Evolutionary conservation across 2,888 invertebrate species (phyloP), one percentile per base, ranked within the genome.

Genomic region (Oxyteleia sp.): DNA sequence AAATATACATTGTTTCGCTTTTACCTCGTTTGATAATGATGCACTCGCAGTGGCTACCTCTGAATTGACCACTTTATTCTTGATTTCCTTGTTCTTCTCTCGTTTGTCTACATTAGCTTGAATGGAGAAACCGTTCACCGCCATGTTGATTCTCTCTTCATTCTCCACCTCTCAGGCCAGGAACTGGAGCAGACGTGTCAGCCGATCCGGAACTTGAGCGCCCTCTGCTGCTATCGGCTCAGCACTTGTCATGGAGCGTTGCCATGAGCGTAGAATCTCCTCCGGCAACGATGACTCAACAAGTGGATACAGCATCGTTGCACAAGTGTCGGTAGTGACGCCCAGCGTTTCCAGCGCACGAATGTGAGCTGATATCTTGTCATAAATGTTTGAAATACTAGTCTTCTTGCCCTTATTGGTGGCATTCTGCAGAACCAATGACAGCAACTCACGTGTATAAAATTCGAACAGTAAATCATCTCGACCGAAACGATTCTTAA

Each of bases 251-350:
- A 51, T 29, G 10, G 75, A 82, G 11, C 76, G 76, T 29, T 82
- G 78, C 89, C 90, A 91, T 0, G 85, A 86, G 35, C 86, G 32
- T 16, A 90, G 75, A 11, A 88, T 69, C 23, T 86, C 85, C 13
- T 89, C 88, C 2, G 89, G 90, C 5, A 90, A 45, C 38, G 86
- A 85, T 0, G 88, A 89, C 68, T 90, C 90, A 5, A 90, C 90
- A 1, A 91, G 74, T 2, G 90, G 91, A 74, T 87, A 90, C 8
- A 89, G 57, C 83, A 89, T 89, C 2, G 88, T 86, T 0, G 89
- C 85, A 26, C 85, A 89, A 43, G 82, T 86, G 8, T 87, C 84
- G 1, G 84, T 83, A 3, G 84, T 86, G 0, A 87, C 85, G 7
- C 85, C 86, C 2, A 89, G 68, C 0, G 85, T 82, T 29, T 88